Evolutionary conservation across 2,797 vertebrate species (phyloP).

Genomic region (Prunella strophiata): DNA sequence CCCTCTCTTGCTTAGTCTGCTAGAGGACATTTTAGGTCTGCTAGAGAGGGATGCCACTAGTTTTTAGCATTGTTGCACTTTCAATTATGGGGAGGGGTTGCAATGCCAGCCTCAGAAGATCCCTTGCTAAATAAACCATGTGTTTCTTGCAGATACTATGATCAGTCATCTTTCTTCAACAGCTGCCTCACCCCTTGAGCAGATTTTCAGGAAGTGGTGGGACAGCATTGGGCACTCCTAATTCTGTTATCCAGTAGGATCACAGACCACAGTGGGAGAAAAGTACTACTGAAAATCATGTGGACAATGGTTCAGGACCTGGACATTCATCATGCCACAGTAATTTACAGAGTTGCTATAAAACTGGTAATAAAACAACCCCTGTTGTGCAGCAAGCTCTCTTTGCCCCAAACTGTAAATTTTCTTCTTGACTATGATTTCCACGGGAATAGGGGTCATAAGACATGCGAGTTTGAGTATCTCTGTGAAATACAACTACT

Average conservation of each 20-base stretch:
- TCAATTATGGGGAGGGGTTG: not conserved
- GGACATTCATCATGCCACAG: not conserved
- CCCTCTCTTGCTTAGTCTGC: not conserved
- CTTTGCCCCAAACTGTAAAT: not conserved
- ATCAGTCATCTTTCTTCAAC: not conserved
- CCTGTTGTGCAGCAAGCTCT: not conserved
- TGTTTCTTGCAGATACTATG: not conserved
- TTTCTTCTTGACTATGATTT: not conserved
- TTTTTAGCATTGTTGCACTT: not conserved
- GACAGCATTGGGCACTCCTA: not conserved
- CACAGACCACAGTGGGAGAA: not conserved
- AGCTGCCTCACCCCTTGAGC: not conserved
- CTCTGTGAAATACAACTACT: not conserved
- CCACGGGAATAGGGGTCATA: not conserved
- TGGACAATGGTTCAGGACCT: not conserved
- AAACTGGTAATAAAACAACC: not conserved
- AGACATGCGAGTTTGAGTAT: not conserved
- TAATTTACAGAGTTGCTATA: not conserved
- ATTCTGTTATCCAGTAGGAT: not conserved
- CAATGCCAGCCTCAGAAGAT: not conserved
- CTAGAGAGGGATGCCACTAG: not conserved
- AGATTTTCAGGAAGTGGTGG: not conserved
- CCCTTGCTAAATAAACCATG: not conserved
- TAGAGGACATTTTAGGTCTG: not conserved
- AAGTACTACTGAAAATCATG: not conserved